Conservation (phyloP, 2,888 invertebrate species). For the Meliscaeva auricollis region DNA sequence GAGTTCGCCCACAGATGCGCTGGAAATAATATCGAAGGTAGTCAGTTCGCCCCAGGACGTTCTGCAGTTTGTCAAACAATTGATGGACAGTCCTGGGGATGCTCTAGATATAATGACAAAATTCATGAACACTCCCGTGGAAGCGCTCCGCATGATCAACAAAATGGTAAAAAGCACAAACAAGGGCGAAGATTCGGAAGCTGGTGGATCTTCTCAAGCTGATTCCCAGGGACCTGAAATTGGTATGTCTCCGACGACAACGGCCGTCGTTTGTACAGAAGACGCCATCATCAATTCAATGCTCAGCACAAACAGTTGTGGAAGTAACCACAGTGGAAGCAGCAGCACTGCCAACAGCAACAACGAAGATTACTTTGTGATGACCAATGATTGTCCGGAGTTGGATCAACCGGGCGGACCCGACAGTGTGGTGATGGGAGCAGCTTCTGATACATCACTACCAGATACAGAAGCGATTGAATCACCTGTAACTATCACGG, state of each 20-base stretch:
- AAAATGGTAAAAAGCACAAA: slow-evolving; percentile 81
- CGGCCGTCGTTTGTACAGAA: slow-evolving; percentile 41
- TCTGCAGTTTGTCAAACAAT: slow-evolving; percentile 83
- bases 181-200: slow-evolving; percentile 49
- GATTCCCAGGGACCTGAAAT: slow-evolving; percentile 61
- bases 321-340: slow-evolving; percentile 54
- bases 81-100: slow-evolving; percentile 84
- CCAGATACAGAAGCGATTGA: neutral
- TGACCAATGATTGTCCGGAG: slow-evolving; percentile 75
- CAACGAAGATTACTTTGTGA: slow-evolving; percentile 61
- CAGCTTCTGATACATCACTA: slow-evolving; percentile 10
- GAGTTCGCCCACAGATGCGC: slow-evolving; percentile 84
- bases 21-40: slow-evolving; percentile 84
- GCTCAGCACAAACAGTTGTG: slow-evolving; percentile 66
- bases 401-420: slow-evolving; percentile 8
- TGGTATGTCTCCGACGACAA: slow-evolving; percentile 45
- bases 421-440: neutral
- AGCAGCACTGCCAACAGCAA: slow-evolving; percentile 47
- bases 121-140: slow-evolving; percentile 84
- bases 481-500: slow-evolving; percentile 58
- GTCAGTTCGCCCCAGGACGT: slow-evolving; percentile 84
- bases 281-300: slow-evolving; percentile 76
- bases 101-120: slow-evolving; percentile 84
- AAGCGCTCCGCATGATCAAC: slow-evolving; percentile 83
- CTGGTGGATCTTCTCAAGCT: slow-evolving; percentile 13